A percentile compares a stretch with the other conserved stretches of the same genome.
Conservation (phyloP, 1,140 invertebrate genomes). For the Varroa destructor region DNA sequence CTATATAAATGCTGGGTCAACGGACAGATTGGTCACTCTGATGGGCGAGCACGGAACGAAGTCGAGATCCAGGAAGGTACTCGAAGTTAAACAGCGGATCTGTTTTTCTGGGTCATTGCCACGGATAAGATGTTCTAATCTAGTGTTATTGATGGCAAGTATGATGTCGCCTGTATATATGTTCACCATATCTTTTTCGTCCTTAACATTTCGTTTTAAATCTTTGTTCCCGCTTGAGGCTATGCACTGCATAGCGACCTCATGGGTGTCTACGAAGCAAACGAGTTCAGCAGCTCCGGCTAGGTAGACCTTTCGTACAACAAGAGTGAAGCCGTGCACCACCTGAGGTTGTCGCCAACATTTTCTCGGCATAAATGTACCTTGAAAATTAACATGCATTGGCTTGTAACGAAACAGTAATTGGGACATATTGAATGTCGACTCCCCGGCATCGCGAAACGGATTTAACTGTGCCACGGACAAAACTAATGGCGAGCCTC, state of each 20-base stretch:
- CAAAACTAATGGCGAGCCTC: not conserved
- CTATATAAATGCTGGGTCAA: too few relatives aligned
- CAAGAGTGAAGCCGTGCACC: not conserved
- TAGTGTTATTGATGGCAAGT: not conserved
- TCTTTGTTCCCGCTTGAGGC: not conserved
- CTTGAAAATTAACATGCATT: not conserved
- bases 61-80: not conserved
- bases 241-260: not conserved
- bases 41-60: not conserved
- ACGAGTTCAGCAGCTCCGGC: not conserved
- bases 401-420: not conserved
- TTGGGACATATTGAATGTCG: not conserved
- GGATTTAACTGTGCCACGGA: slow-evolving; percentile 16
- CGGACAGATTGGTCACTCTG: not conserved
- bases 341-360: not conserved
- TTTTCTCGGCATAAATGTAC: not conserved
- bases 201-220: too few relatives aligned
- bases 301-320: not conserved
- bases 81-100: not conserved
- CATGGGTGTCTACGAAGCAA: not conserved
- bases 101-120: not conserved
- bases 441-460: not conserved
- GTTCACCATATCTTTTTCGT: not conserved
- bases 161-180: not conserved
- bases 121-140: not conserved